phyloP scores from a whole-genome alignment of 2,888 invertebrate species.

The Tetragonula carbonaria region DNA sequence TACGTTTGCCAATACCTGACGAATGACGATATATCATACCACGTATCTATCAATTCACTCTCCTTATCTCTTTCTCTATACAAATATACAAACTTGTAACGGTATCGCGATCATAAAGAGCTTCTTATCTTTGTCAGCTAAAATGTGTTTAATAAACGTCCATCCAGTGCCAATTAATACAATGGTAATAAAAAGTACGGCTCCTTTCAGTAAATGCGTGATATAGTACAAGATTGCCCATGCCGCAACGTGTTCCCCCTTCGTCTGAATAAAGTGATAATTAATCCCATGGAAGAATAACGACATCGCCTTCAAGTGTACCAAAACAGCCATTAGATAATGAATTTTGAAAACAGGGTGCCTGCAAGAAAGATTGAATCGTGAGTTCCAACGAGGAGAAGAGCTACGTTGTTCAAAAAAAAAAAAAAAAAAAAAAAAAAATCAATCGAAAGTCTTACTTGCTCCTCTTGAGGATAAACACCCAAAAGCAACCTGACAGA shows the following conservation, averaged over 20 bases:
- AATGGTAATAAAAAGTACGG: constrained; percentile 97
- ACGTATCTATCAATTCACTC: background rate
- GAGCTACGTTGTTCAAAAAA: no score
- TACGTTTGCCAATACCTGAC: constrained; percentile 96
- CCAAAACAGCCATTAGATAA: constrained; percentile 97
- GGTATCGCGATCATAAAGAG: constrained; percentile 99
- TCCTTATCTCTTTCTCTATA: background rate
- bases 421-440: no score
- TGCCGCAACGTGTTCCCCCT: constrained; percentile 97
- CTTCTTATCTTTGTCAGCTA: constrained; percentile 98
- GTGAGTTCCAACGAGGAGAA: background rate
- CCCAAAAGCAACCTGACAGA: constrained; percentile 96
- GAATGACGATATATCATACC: background rate
- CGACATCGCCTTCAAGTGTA: constrained; percentile 95
- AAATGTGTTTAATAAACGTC: constrained; percentile 99
- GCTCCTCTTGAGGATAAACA: constrained; percentile 93
- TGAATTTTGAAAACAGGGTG: constrained; percentile 97
- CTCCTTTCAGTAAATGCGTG: constrained; percentile 97
- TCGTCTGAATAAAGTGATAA: constrained; percentile 96
- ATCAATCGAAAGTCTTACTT: constrained; percentile 84
- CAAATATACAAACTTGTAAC: constrained; percentile 89
- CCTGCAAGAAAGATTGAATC: constrained; percentile 79
- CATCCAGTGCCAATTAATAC: constrained; percentile 99
- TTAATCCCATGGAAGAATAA: constrained; percentile 97
- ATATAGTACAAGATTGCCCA: constrained; percentile 99